Conservation (phyloP, 2,888 invertebrate species). For the Atethmia centrago region DNA sequence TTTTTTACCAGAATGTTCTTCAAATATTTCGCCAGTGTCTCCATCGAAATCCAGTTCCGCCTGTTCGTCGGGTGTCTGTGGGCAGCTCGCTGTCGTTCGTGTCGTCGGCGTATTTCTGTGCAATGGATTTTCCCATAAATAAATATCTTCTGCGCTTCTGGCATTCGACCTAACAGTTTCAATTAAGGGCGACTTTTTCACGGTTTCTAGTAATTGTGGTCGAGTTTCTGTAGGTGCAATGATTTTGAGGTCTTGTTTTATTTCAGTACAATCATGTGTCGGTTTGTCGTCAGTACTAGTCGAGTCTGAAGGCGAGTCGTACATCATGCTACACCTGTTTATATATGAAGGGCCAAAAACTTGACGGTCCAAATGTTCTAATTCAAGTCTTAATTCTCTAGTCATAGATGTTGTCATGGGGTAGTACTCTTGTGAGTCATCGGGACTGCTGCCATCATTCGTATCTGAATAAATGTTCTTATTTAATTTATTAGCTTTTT, state of each 20-base stretch:
- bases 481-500: constrained; percentile 74
- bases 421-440: constrained; percentile 95
- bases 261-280: constrained; percentile 73
- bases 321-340: constrained; percentile 81
- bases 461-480: constrained; percentile 79
- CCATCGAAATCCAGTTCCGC: constrained; percentile 93
- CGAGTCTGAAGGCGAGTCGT: constrained; percentile 86
- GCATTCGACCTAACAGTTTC: constrained; percentile 85
- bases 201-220: constrained; percentile 72
- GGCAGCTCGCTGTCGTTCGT: constrained; percentile 85
- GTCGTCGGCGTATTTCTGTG: constrained; percentile 90
- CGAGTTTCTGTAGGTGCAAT: constrained; percentile 72
- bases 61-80: constrained; percentile 93
- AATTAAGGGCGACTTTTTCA: constrained; percentile 81
- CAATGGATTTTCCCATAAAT: constrained; percentile 95
- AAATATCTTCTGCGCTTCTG: constrained; percentile 92
- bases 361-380: constrained; percentile 96
- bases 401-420: constrained; percentile 97
- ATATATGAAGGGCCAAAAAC: constrained; percentile 92
- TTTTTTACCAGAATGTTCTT: constrained; percentile 92
- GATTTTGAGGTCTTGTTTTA: constrained; percentile 73
- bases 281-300: constrained; percentile 85
- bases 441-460: constrained; percentile 93
- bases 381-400: constrained; percentile 94
- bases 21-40: constrained; percentile 90